These are phyloP conservation scores for Ptilodon capucinus DNA, from an alignment of 2,888 invertebrate species.

Conservation along the genomic window DNA sequence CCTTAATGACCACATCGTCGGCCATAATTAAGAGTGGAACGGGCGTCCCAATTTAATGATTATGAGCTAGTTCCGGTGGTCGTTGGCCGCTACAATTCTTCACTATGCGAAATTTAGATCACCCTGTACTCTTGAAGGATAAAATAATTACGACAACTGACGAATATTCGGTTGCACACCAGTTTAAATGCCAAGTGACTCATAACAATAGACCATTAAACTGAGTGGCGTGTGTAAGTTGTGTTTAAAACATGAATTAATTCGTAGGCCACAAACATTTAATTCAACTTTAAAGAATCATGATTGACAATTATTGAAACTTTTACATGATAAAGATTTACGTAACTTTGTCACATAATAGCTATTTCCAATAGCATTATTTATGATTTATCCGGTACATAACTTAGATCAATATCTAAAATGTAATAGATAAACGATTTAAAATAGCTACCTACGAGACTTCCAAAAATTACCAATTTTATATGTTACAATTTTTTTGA, in stretches of 20 bases:
- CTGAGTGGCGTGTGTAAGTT: neutral
- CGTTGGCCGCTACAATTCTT: slow-evolving; percentile 42
- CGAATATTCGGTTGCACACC: slow-evolving; percentile 18
- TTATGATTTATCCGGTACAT: too few species aligned
- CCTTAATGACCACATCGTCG: slow-evolving; percentile 54
- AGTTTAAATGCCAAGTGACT: slow-evolving; percentile 19
- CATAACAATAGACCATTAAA: slow-evolving; percentile 10
- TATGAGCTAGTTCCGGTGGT: slow-evolving; percentile 72
- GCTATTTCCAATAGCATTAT: too few species aligned
- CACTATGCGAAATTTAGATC: slow-evolving; percentile 44
- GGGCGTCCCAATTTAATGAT: slow-evolving; percentile 70
- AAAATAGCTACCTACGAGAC: too few species aligned
- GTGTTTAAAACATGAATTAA: neutral
- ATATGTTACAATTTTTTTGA: too few species aligned
- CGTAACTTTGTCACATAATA: too few species aligned
- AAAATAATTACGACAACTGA: slow-evolving; percentile 34
- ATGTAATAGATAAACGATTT: too few species aligned
- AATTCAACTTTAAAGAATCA: too few species aligned
- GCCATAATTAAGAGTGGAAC: slow-evolving; percentile 68
- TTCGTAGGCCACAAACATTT: neutral
- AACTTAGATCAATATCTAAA: too few species aligned
- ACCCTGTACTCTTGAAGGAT: slow-evolving; percentile 34
- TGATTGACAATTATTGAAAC: too few species aligned
- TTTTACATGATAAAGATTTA: too few species aligned
- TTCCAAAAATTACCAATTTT: too few species aligned